Conservation (phyloP, 1,140 invertebrate genomes). For the Drosophila leontia region DNA sequence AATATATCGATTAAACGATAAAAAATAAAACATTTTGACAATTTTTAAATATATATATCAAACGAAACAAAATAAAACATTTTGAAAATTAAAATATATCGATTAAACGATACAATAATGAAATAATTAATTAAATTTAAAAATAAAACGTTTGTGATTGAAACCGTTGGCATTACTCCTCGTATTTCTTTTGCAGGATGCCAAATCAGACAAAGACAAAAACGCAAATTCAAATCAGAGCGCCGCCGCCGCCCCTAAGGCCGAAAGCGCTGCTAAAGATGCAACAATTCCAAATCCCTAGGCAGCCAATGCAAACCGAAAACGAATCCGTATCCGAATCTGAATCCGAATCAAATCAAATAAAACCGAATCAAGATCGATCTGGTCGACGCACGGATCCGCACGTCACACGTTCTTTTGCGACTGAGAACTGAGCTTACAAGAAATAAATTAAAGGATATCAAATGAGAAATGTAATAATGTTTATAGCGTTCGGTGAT, state of each 20-base stretch:
- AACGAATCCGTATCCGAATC: constrained; percentile 25
- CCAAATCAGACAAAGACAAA: constrained; percentile 77
- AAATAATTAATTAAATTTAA: not conserved
- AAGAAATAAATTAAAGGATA: not conserved
- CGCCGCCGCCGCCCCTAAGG: constrained; percentile 62
- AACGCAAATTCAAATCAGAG: constrained; percentile 74
- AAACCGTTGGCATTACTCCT: constrained; percentile 57
- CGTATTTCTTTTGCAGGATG: constrained; percentile 82
- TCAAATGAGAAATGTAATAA: not conserved
- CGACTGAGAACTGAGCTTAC: constrained; percentile 69
- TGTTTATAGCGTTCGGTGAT: constrained; percentile 11
- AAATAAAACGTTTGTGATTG: constrained; percentile 6
- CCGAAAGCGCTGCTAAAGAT: constrained; percentile 65
- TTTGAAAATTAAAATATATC: not conserved
- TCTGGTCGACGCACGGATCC: constrained; percentile 27
- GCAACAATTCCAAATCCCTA: constrained; percentile 62
- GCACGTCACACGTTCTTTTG: constrained; percentile 43
- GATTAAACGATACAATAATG: not conserved
- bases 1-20: not conserved
- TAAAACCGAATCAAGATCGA: constrained; percentile 30
- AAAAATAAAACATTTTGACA: not conserved
- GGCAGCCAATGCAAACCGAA: constrained; percentile 49
- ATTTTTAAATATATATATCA: not conserved
- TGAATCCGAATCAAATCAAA: constrained; percentile 21
- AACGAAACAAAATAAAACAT: not conserved